Base-by-base conservation (phyloP, 2,888 invertebrate genomes). In the Parthenolecanium corni region DNA sequence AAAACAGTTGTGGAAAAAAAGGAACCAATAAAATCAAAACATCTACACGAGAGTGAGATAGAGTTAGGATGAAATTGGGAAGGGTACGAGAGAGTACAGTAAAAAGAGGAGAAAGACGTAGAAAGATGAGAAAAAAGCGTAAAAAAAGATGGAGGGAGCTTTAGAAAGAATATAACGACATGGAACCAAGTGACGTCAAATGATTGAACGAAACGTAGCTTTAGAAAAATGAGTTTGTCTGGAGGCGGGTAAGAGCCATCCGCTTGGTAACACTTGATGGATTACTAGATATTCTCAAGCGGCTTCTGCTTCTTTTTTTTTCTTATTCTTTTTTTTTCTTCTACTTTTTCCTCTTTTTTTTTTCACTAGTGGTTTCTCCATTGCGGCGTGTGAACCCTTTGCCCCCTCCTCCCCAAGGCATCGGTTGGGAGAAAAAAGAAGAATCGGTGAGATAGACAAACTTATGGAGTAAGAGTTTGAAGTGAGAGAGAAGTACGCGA, bases 161-260 rank as follows among this genome's bases (percentile, higher is more conserved):
- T 49, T 36, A 18, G 47, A 31, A 58, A 14, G 46, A 36, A 31
- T 49, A 47, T 58, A 58, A 42, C 52, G 52, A 42, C 49, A 61
- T 51, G 51, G 61, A 51, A 62, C 42, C 62, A 23, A 62, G 52
- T 62, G 62, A 53, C 53, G 53, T 53, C 52, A 52, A 62, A 53
- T 53, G 62, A 53, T 53, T 53, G 62, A 53, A 52, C 53, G 53
- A 44, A 53, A 62, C 46, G 53, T 42, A 44, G 23, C 53, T 52
- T 21, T 31, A 62, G 62, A 62, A 52, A 62, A 62, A 62, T 53
- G 52, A 52, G 53, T 62, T 62, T 62, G 52, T 62, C 62, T 62
- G 46, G 53, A 62, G 62, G 53, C 53, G 53, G 52, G 62, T 46
- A 53, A 53, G 53, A 44, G 52, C 53, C 52, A 62, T 53, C 24